phyloP scores from a whole-genome alignment of 2,888 invertebrate species.

The Scaptomyza cyrtandrae region DNA sequence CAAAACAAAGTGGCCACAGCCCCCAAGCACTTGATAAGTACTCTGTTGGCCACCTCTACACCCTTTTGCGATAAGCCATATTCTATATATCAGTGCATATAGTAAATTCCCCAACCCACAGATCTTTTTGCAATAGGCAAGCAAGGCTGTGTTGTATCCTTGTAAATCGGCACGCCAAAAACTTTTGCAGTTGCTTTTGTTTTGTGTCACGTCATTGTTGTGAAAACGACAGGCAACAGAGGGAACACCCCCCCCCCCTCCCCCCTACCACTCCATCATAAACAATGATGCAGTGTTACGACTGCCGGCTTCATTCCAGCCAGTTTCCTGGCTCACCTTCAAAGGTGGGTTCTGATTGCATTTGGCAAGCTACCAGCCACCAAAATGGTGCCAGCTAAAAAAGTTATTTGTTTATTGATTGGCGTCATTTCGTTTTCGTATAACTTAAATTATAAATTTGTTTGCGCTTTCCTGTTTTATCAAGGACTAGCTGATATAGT shows the following conservation, averaged over 20 bases:
- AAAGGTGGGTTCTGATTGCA: conserved; percentile 36
- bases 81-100: conserved; percentile 36
- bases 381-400: conserved; percentile 61
- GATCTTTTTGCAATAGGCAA: conserved; percentile 19
- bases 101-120: conserved; percentile 26
- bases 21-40: conserved; percentile 24
- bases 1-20: conserved; percentile 66
- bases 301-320: conserved; percentile 17
- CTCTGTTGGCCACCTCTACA: conserved; percentile 4
- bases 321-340: conserved; percentile 55
- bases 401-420: conserved; percentile 76
- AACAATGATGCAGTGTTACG: conserved; percentile 54
- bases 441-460: conserved; percentile 54
- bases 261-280: conserved; percentile 6
- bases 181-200: conserved; percentile 59
- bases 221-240: conserved; percentile 31
- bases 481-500: conserved; percentile 49
- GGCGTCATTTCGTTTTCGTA: conserved; percentile 63
- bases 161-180: conserved; percentile 72
- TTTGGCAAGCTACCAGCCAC: conserved; percentile 32
- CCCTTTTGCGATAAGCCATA: not conserved
- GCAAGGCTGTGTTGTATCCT: conserved; percentile 64
- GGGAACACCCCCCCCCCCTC: not conserved
- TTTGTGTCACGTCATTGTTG: conserved; percentile 72
- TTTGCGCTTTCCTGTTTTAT: conserved; percentile 20